A percentile compares a stretch with the other conserved stretches of the same genome.
phyloP scores from a whole-genome alignment of 2,888 invertebrate genomes.

The Cantharis flavilabris region DNA sequence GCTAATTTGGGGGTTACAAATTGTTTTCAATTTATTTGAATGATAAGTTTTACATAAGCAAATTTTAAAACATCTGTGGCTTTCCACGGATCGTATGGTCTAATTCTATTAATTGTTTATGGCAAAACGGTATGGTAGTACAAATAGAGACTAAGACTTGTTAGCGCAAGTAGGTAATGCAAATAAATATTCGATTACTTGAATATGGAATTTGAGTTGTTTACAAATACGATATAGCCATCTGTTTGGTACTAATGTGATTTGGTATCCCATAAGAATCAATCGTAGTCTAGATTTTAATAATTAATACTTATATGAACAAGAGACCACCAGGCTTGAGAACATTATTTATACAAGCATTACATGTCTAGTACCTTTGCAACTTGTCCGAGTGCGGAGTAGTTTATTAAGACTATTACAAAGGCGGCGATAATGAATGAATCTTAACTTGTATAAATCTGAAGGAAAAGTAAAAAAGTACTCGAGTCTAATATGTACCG shows the following conservation, averaged over 20 bases:
- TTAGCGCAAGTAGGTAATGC: not conserved
- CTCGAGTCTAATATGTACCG: not conserved
- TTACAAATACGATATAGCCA: not conserved
- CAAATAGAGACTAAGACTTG: not conserved
- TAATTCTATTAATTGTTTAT: not conserved
- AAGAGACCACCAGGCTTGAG: constrained; percentile 25
- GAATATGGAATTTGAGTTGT: not conserved
- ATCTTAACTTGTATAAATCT: constrained; percentile 18
- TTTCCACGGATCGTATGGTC: not conserved
- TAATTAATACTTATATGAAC: constrained; percentile 28
- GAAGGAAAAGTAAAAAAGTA: constrained; percentile 1
- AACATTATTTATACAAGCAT: constrained; percentile 26
- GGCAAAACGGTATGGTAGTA: not conserved
- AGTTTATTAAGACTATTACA: constrained; percentile 24
- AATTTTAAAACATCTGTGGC: constrained; percentile 5
- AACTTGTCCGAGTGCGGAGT: constrained; percentile 16
- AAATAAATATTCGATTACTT: not conserved
- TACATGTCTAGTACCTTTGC: constrained; percentile 20
- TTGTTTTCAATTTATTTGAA: constrained; percentile 26
- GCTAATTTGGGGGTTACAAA: constrained; percentile 32
- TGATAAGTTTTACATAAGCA: constrained; percentile 3
- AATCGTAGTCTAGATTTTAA: constrained; percentile 22
- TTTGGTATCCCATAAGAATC: constrained; percentile 21
- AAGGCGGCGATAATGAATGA: constrained; percentile 27
- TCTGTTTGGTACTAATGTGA: constrained; percentile 15